Base-by-base conservation (phyloP, 2,888 invertebrate species). In the Strigamia maritima region DNA sequence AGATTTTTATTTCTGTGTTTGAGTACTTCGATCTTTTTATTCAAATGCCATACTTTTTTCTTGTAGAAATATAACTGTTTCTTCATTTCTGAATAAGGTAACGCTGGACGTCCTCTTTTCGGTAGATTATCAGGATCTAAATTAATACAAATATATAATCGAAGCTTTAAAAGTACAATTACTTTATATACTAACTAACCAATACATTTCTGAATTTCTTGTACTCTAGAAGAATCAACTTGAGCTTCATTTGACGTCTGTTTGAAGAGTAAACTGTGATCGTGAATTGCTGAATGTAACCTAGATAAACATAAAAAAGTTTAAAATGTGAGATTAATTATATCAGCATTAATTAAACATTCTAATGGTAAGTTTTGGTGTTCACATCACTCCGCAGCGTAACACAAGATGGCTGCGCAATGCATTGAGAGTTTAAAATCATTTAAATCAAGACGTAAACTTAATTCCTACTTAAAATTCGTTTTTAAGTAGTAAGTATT, bases 11-110 rank as follows among this genome's bases (percentile, higher is more conserved):
- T 70, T 7, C 26, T 24, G 6, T 70, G 26, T 16, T 16, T 8
- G 2, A 70, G 70, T 10, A 4, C 10, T 24, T 24, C 70, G 26
- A 70, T 26, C 26, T 70, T 26, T 70, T 70, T 70, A 70, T 26
- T 70, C 28, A 70, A 26, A 3, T 14, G 26, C 70, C 70, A 70
- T 28, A 70, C 70, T 70, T 70, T 70, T 70, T 70, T 70, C 70
- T 70, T 70, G 28, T 70, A 28, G 2, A 1, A 26, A 70, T 10
- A 10, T 12, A 70, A 28, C 26, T 70, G 70, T 28, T 70, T 24
- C 26, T 28, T 70, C 28, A 70, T 16, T 28, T 24, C 70, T 6
- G 26, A 26, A 28, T 70, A 70, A 2, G 70, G 7, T 7, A 70
- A n/a, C 3, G 26, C 14, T 70, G 70, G 70, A 28, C 70, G 70